Percentiles rank a stretch among this genome's conserved stretches.
Evolutionary conservation across 2,888 invertebrate genomes (phyloP).

Genomic region (Hemistola chrysoprasaria): DNA sequence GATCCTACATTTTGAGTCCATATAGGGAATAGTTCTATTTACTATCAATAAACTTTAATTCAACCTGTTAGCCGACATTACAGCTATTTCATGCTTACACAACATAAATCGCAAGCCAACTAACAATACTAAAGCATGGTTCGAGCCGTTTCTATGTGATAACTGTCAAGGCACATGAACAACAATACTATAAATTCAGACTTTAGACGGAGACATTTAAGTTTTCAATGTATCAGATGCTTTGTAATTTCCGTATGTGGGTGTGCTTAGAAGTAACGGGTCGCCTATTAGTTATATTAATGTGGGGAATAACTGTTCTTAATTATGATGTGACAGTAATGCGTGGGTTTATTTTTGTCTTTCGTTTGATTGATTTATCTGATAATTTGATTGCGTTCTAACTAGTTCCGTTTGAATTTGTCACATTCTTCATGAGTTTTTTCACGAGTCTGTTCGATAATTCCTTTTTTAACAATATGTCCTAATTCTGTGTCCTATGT

Average conservation of each 20-base stretch:
- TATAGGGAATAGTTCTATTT: conserved; percentile 8
- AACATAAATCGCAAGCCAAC: conserved; percentile 53
- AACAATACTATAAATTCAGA: conserved; percentile 65
- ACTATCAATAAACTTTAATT: conserved; percentile 21
- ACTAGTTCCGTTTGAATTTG: too few relatives aligned
- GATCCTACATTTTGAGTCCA: conserved; percentile 11
- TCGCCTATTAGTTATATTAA: conserved; percentile 20
- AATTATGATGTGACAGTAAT: conserved; percentile 21
- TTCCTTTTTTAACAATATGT: too few relatives aligned
- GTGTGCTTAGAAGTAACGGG: conserved; percentile 29
- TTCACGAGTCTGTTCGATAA: too few relatives aligned
- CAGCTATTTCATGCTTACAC: conserved; percentile 48
- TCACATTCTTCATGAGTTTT: too few relatives aligned
- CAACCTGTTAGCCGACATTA: conserved; percentile 41
- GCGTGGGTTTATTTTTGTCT: conserved; percentile 18
- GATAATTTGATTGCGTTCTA: background rate
- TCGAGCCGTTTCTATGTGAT: conserved; percentile 57
- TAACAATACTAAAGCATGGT: conserved; percentile 54
- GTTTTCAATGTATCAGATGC: conserved; percentile 69
- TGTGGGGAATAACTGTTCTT: conserved; percentile 16
- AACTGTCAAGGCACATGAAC: conserved; percentile 65
- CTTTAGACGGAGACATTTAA: conserved; percentile 62
- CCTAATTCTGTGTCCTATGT: too few relatives aligned
- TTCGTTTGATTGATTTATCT: conserved; percentile 8
- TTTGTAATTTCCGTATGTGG: conserved; percentile 57